These are phyloP conservation scores for Pollimyrus isidori DNA, from an alignment of 2,113 vertebrate genomes.

Conservation along the genomic window DNA sequence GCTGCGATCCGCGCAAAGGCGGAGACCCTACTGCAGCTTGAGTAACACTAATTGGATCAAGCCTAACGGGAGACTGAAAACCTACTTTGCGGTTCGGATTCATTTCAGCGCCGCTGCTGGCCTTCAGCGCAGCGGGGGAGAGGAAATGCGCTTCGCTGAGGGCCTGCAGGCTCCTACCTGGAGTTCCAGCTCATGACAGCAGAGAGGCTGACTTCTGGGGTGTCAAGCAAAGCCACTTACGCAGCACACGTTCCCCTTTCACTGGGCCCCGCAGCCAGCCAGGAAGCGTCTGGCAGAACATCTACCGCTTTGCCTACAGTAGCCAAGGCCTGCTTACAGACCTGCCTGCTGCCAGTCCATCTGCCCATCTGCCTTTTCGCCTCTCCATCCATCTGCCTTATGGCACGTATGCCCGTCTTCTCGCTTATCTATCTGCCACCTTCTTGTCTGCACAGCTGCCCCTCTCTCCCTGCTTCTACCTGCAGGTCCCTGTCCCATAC, in stretches of 20 bases:
- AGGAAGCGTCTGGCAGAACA: background rate
- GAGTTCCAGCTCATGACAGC: background rate
- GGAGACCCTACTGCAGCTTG: conserved; percentile 11
- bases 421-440: background rate
- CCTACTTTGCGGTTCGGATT: conserved; percentile 20
- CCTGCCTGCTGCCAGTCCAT: background rate
- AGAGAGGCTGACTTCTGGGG: background rate
- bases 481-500: background rate
- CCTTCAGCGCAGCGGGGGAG: background rate
- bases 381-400: background rate
- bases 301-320: background rate
- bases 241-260: background rate
- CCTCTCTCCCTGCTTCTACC: background rate
- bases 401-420: background rate
- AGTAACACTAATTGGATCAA: conserved; percentile 29
- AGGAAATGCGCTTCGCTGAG: background rate
- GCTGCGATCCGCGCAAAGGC: background rate
- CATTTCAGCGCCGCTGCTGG: conserved; percentile 18
- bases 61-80: conserved; percentile 28
- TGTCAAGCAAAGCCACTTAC: background rate
- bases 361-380: background rate
- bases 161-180: background rate
- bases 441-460: background rate
- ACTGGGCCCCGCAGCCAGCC: background rate
- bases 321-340: background rate